Evolutionary conservation across 2,888 invertebrate genomes (phyloP).

Genomic region (Deilephila elpenor): DNA sequence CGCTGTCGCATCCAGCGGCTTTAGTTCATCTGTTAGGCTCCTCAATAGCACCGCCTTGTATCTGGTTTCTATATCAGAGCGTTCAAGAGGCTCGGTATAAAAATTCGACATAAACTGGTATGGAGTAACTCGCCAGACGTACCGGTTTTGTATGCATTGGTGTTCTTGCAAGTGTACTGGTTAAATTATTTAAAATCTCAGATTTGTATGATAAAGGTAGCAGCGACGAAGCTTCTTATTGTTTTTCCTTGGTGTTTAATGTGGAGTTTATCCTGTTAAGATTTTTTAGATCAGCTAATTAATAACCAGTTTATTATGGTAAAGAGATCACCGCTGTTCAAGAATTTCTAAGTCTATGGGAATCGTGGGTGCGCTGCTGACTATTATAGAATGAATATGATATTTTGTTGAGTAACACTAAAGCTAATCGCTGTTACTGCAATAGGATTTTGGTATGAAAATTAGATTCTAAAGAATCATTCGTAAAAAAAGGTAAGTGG

Average conservation of each 20-base stretch:
- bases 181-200: background rate
- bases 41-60: conserved; percentile 57
- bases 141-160: conserved; percentile 44
- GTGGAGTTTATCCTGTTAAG: too few species aligned
- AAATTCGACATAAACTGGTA: conserved; percentile 60
- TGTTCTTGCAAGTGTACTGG: conserved; percentile 34
- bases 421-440: too few species aligned
- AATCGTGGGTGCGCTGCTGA: too few species aligned
- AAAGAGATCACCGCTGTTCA: too few species aligned
- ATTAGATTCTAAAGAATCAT: too few species aligned
- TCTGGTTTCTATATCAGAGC: conserved; percentile 70
- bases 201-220: background rate
- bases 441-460: too few species aligned
- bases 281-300: too few species aligned
- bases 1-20: conserved; percentile 48
- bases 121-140: conserved; percentile 12
- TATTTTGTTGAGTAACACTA: too few species aligned
- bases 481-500: background rate
- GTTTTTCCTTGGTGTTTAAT: too few species aligned
- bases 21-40: conserved; percentile 48
- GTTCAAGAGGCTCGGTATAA: conserved; percentile 61
- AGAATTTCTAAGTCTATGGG: too few species aligned
- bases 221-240: background rate
- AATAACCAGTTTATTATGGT: too few species aligned
- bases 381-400: too few species aligned